Conservation (phyloP, 2,888 invertebrate genomes). For the Mantis religiosa region DNA sequence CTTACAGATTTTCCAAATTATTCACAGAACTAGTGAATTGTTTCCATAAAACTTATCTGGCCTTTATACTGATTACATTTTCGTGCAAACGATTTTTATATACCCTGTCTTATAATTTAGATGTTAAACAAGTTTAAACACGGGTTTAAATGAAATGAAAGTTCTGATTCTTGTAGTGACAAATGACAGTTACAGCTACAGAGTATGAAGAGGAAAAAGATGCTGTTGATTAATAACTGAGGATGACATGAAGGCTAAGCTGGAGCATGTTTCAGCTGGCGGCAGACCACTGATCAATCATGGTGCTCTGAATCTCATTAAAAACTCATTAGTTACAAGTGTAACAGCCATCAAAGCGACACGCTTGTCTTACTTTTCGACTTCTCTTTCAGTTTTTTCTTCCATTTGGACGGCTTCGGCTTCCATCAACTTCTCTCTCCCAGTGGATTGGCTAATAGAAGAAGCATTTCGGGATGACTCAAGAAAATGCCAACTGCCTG, state of each 20-base stretch:
- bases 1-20: no score
- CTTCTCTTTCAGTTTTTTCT: not conserved
- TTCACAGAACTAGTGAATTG: no score
- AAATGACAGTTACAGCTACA: not conserved
- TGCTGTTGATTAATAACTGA: not conserved
- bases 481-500: not conserved
- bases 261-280: not conserved
- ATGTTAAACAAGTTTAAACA: no score
- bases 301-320: constrained; percentile 2
- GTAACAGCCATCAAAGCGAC: not conserved
- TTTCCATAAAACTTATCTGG: no score
- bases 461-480: not conserved
- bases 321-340: not conserved
- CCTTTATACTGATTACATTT: no score
- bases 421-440: not conserved
- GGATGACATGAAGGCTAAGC: not conserved
- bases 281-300: not conserved
- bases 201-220: not conserved
- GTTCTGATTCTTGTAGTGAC: not conserved
- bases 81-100: no score
- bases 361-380: not conserved
- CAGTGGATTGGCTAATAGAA: not conserved
- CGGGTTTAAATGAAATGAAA: no score
- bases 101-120: no score
- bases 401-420: not conserved